Evolutionary conservation across 2,113 vertebrate genomes (phyloP).

Genomic region (Calyptommatus sinebrachiatus): DNA sequence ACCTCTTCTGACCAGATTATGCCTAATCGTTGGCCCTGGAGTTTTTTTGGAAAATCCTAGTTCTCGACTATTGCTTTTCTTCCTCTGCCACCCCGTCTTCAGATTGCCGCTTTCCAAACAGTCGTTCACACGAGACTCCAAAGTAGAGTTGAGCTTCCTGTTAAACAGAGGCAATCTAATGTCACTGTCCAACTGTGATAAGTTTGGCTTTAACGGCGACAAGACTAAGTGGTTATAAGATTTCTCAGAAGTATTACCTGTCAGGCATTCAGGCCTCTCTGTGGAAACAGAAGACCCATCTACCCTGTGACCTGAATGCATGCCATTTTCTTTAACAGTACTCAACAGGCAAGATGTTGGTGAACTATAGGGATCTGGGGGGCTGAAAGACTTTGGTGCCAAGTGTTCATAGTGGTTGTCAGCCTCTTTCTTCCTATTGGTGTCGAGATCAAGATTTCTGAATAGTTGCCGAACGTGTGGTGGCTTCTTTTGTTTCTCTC

Average conservation of each 20-base stretch:
- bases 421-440: constrained; percentile 65
- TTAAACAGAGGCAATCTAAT: constrained; percentile 52
- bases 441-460: constrained; percentile 75
- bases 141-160: constrained; percentile 35
- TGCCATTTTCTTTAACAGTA: constrained; percentile 50
- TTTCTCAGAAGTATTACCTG: constrained; percentile 48
- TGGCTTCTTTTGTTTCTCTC: constrained; percentile 55
- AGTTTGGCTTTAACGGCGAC: constrained; percentile 55
- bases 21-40: constrained; percentile 43
- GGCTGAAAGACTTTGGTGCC: constrained; percentile 51
- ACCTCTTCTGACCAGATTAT: constrained; percentile 41
- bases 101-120: constrained; percentile 50
- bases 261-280: constrained; percentile 49
- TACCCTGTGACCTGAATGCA: constrained; percentile 50
- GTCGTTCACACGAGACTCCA: constrained; percentile 41
- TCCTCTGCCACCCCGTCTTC: constrained; percentile 60
- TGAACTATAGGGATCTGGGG: constrained; percentile 56
- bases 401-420: constrained; percentile 52
- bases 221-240: constrained; percentile 53
- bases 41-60: constrained; percentile 40
- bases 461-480: constrained; percentile 76
- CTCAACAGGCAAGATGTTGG: constrained; percentile 50
- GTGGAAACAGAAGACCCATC: constrained; percentile 47
- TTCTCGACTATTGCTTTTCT: constrained; percentile 49
- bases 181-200: constrained; percentile 42